Evolutionary conservation across 2,797 vertebrate species (phyloP), one percentile per base, ranked within the genome.

Genomic region (Myioborus miniatus): DNA sequence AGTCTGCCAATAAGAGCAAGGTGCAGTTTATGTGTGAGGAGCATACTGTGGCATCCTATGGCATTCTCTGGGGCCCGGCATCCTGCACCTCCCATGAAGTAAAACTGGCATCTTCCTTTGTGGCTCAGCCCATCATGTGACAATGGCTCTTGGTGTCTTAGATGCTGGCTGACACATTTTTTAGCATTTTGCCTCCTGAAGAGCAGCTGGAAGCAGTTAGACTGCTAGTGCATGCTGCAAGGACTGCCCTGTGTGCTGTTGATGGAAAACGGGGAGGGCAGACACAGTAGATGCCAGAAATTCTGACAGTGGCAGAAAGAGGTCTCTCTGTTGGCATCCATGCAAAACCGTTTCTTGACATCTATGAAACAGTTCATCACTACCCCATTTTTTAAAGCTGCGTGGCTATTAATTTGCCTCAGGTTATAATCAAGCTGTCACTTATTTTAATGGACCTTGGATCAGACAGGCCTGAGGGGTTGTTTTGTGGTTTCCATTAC

Each of bases 341-440:
- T 27, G 34, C 30, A 52, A 72, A 65, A 43, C 1, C 2, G 15
- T 50, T 89, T 67, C 59, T 82, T 94, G 69, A 79, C 41, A 52
- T 52, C 47, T 41, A 2, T 63, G 67, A 75, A 93, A n/a, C 12
- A 46, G 77, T 89, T 93, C 44, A 67, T 60, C 32, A 7, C 9
- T 58, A 26, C 52, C 15, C 24, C 22, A 15, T 79, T 87, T 93
- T 89, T 76, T 59, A 88, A 82, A 82, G 21, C 59, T 82, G 36
- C 3, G 8, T 63, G 67, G 32, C 7, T 85, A 74, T 94, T 91
- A 95, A 85, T 95, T 81, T 87, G 23, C 49, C 81, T 80, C 86
- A 70, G 86, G 74, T 88, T 91, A 55, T 93, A 89, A 95, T 93
- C 80, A 79, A 95, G 67, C 62, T 88, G 80, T 94, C 90, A 74